Base-by-base conservation (phyloP, 2,888 invertebrate species). In the Beris chalybata region DNA sequence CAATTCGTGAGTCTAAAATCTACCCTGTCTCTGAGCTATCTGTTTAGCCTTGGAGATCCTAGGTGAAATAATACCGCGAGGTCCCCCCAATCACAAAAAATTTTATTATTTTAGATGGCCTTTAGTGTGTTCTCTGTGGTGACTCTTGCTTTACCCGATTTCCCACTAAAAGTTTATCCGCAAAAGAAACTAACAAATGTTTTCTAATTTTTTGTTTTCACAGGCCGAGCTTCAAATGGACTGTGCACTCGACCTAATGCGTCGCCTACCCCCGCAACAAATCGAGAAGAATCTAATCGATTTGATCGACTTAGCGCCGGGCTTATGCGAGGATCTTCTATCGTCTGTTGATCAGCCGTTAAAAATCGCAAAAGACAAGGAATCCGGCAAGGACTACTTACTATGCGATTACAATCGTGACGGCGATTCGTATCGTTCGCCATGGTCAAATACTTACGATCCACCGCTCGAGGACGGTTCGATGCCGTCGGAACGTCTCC, bases 361-460 rank as follows among this genome's bases (percentile, higher is more conserved):
- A 70, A 98, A 98, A 85, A 95, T 99, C 75, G 97, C 97, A 69
- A 90, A 91, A 80, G 98, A 99, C 81, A 93, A 93, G 77, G 91
- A 90, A 76, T 91, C 91, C 72, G 97, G 97, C 56, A 97, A 95
- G 81, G 98, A 99, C 81, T 99, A 97, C 81, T 85, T 99, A 68
- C 83, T 99, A 29, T 99, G 99, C 81, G 99, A 99, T 83, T 99
- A 99, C 79, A 99, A 99, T 82, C 88, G 99, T 73, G 99, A 99
- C 81, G 98, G 98, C 29, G 99, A 99, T 82, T 97, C 97, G 1
- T 97, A 97, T 82, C 89, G 93, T 76, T 99, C 98, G 22, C 98
- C 98, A 1, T 98, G 98, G 98, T 97, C 97, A 72, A 99, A 99
- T 81, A 92, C 92, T 0, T 99, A 99, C 76, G 95, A 97, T 80